Conservation (phyloP, 2,888 invertebrate genomes). For the Ommatoiulus sabulosus region DNA sequence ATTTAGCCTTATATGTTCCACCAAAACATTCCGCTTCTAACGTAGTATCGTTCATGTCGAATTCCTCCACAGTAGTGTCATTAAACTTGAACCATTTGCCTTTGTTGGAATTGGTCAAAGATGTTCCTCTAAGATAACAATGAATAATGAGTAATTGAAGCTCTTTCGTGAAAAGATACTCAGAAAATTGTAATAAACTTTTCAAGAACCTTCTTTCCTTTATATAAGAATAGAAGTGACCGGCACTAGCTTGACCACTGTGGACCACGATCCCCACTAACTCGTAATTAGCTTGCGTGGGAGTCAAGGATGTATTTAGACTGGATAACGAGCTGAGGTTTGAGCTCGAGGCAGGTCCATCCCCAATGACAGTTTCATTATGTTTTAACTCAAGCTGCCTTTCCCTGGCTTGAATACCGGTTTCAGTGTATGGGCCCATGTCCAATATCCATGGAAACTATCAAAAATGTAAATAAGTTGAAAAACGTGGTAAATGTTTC, state of each 20-base stretch:
- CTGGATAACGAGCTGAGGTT: background rate
- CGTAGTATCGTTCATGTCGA: conserved; percentile 69
- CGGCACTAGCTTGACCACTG: conserved; percentile 72
- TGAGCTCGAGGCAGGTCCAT: conserved; percentile 49
- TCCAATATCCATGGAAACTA: conserved; percentile 71
- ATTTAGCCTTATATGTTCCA: conserved; percentile 70
- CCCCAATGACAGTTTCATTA: conserved; percentile 53
- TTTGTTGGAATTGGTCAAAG: conserved; percentile 67
- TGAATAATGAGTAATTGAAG: background rate
- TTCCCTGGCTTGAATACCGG: conserved; percentile 66
- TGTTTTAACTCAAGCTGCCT: conserved; percentile 48
- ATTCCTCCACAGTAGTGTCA: conserved; percentile 70
- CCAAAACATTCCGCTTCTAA: conserved; percentile 71
- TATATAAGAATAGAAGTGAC: conserved; percentile 72
- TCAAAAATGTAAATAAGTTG: conserved; percentile 58
- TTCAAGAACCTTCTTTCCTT: conserved; percentile 64
- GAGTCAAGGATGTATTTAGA: conserved; percentile 56
- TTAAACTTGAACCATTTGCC: conserved; percentile 71
- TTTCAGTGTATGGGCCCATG: conserved; percentile 71
- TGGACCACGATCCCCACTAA: conserved; percentile 71
- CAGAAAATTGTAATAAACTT: background rate
- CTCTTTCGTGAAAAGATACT: no score
- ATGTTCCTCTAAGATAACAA: conserved; percentile 65
- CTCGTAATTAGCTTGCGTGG: conserved; percentile 66
- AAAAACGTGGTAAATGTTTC: background rate